These are phyloP conservation scores for Venustaconcha ellipsiformis DNA, from an alignment of 1,140 invertebrate species.

Conservation along the genomic window DNA sequence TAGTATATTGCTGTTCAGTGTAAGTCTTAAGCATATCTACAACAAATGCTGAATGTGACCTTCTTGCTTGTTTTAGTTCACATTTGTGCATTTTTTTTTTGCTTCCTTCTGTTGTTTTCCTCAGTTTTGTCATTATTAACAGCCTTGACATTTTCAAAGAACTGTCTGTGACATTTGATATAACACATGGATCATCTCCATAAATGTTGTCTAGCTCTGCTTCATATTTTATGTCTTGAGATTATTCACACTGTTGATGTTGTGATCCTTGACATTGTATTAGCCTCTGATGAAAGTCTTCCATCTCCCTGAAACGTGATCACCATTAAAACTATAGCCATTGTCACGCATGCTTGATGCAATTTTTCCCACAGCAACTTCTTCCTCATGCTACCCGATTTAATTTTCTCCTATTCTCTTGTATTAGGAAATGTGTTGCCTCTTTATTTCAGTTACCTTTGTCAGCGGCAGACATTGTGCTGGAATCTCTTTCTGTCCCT, in stretches of 20 bases:
- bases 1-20: slow-evolving; percentile 4
- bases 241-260: slow-evolving; percentile 15
- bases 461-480: no score
- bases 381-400: no score
- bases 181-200: slow-evolving; percentile 11
- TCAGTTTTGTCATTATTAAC: not conserved
- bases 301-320: slow-evolving; percentile 22
- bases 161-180: not conserved
- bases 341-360: no score
- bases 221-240: slow-evolving; percentile 23
- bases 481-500: no score
- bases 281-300: slow-evolving; percentile 20
- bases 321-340: not conserved
- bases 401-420: no score
- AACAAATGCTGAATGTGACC: not conserved
- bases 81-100: not conserved
- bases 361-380: no score
- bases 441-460: no score
- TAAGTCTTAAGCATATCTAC: slow-evolving; percentile 10
- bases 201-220: slow-evolving; percentile 15
- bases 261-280: slow-evolving; percentile 16
- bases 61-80: not conserved
- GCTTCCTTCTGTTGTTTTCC: not conserved
- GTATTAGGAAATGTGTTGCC: no score
- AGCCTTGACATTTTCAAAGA: not conserved